Conservation (phyloP, 1,140 invertebrate species). For the Drosophila hydei region DNA sequence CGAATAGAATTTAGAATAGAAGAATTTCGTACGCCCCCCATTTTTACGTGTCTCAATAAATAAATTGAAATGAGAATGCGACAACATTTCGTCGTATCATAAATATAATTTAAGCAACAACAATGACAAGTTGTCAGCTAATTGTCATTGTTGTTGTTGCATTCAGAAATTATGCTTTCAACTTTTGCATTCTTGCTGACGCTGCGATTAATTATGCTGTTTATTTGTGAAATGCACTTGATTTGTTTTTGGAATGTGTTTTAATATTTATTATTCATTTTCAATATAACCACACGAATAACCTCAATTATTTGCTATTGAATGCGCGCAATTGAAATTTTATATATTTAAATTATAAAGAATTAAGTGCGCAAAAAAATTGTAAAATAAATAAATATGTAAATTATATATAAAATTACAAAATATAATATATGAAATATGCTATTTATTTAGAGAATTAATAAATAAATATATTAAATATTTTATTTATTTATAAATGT, state of each 20-base stretch:
- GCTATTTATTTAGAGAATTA: too few relatives aligned
- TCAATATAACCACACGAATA: neutral
- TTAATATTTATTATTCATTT: constrained; percentile 25
- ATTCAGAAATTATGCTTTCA: constrained; percentile 36
- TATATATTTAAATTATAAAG: neutral
- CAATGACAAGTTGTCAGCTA: constrained; percentile 44
- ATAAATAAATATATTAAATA: too few relatives aligned
- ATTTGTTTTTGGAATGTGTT: constrained; percentile 3
- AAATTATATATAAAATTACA: too few relatives aligned
- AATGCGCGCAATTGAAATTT: neutral
- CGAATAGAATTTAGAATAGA: too few relatives aligned
- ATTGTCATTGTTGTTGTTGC: constrained; percentile 48
- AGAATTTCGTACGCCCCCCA: constrained; percentile 49
- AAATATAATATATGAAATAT: too few relatives aligned
- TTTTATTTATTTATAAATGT: too few relatives aligned
- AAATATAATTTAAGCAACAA: constrained; percentile 54
- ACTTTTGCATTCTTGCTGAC: constrained; percentile 35
- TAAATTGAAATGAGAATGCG: constrained; percentile 67
- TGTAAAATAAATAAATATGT: too few relatives aligned
- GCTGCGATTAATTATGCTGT: constrained; percentile 49
- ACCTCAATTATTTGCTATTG: constrained; percentile 42
- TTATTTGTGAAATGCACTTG: constrained; percentile 19
- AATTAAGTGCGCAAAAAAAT: neutral
- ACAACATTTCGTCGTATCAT: constrained; percentile 56
- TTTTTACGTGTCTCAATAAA: constrained; percentile 54